phyloP scores from a whole-genome alignment of 2,797 vertebrate species.

The Gallinago stenura region DNA sequence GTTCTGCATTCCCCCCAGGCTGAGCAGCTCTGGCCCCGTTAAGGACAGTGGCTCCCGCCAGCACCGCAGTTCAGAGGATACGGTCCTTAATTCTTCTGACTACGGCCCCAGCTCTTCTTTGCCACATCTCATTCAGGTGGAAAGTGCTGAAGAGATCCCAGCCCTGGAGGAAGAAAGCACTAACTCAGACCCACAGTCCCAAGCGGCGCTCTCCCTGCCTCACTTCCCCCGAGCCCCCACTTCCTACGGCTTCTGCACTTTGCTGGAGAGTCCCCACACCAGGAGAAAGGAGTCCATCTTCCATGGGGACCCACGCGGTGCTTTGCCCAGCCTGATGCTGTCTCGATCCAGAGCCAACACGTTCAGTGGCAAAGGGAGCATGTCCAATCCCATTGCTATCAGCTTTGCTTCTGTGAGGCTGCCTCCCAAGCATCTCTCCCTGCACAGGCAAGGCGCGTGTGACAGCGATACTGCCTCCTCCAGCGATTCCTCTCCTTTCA shows the following conservation, averaged over 20 bases:
- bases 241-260: conserved; percentile 93
- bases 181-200: conserved; percentile 88
- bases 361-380: conserved; percentile 63
- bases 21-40: conserved; percentile 31
- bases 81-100: not conserved
- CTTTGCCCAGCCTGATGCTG: conserved; percentile 78
- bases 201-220: conserved; percentile 89
- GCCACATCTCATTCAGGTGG: conserved; percentile 89
- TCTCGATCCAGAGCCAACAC: conserved; percentile 82
- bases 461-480: conserved; percentile 90
- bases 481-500: conserved; percentile 86
- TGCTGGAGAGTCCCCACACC: conserved; percentile 94
- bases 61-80: conserved; percentile 3
- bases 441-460: conserved; percentile 78
- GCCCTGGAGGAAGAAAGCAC: conserved; percentile 84
- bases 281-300: conserved; percentile 92
- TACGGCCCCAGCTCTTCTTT: not conserved
- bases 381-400: conserved; percentile 72
- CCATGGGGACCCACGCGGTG: conserved; percentile 76
- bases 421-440: conserved; percentile 71
- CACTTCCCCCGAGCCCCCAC: conserved; percentile 87
- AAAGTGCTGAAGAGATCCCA: conserved; percentile 85
- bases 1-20: conserved; percentile 92
- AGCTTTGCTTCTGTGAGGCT: conserved; percentile 73
- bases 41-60: not conserved